These are phyloP conservation scores for Lasioglossum oenotherae DNA, from an alignment of 2,888 invertebrate genomes.

Conservation along the genomic window DNA sequence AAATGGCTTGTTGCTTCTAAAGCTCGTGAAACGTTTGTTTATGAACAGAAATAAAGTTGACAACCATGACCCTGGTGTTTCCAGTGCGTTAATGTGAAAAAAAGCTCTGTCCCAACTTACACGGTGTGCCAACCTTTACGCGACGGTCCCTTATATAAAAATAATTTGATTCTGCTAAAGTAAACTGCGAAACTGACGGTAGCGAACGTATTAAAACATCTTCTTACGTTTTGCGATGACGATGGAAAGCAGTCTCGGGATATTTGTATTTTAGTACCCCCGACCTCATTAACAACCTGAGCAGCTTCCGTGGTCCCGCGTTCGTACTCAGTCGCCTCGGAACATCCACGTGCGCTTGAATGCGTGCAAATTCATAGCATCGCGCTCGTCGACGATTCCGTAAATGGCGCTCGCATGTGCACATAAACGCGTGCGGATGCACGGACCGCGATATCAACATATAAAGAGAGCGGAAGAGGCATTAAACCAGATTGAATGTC, in stretches of 20 bases:
- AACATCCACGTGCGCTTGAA: neutral
- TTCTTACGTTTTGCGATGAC: neutral
- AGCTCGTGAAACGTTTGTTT: no score
- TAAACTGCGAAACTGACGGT: no score
- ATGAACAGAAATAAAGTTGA: no score
- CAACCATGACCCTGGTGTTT: no score
- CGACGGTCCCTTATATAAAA: no score
- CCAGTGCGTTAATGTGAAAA: no score
- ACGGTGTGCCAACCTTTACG: no score
- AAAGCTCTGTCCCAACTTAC: no score
- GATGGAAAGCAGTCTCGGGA: conserved; percentile 21
- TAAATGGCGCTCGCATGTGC: conserved; percentile 8
- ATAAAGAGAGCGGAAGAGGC: conserved; percentile 45
- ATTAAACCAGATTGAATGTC: conserved; percentile 68
- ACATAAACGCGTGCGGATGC: neutral
- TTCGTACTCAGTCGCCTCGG: conserved; percentile 18
- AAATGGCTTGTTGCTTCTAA: no score
- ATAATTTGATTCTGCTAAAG: no score
- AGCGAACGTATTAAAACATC: neutral
- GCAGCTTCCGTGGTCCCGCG: neutral
- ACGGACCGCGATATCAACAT: neutral
- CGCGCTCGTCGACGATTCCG: neutral
- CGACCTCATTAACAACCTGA: conserved; percentile 12
- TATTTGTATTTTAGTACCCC: conserved; percentile 27
- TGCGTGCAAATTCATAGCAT: neutral